Conservation (phyloP, 1,140 invertebrate species). For the Bacillus rossius region DNA sequence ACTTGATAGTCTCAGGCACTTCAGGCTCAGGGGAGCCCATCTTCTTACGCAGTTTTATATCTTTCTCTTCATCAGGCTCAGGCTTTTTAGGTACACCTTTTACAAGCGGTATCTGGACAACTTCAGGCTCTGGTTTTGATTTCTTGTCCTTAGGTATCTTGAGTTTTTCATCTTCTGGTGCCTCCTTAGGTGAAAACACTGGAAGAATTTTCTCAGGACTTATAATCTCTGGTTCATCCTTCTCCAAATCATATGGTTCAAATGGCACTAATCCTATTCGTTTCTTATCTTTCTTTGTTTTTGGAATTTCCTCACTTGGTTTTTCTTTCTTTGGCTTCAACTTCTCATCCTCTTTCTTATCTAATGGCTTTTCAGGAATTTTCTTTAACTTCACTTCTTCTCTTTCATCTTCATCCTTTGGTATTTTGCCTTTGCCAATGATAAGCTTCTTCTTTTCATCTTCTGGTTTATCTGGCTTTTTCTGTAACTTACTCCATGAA, state of each 20-base stretch:
- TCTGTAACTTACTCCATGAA: conserved; percentile 23
- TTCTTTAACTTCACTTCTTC: conserved; percentile 30
- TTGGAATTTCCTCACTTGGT: no score
- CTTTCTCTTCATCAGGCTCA: background rate
- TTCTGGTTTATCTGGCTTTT: conserved; percentile 31
- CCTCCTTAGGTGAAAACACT: no score
- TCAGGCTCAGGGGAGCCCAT: conserved; percentile 16
- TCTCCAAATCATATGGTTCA: no score
- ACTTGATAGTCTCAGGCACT: no score
- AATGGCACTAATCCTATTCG: no score
- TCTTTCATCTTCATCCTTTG: conserved; percentile 28
- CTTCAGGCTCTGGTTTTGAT: conserved; percentile 12
- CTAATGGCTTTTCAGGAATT: conserved; percentile 27
- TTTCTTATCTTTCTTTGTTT: no score
- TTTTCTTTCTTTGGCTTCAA: no score
- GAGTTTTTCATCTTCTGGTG: no score
- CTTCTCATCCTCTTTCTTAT: conserved; percentile 28
- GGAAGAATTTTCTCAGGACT: no score
- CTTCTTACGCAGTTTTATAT: background rate
- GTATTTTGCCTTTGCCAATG: conserved; percentile 21
- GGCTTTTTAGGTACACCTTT: no score
- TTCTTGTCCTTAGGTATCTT: no score
- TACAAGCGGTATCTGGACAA: conserved; percentile 14
- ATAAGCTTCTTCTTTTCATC: conserved; percentile 20
- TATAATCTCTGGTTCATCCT: no score